Conservation (phyloP, 92 coral and sea anemone species). For the Epizoanthus fatuus region DNA sequence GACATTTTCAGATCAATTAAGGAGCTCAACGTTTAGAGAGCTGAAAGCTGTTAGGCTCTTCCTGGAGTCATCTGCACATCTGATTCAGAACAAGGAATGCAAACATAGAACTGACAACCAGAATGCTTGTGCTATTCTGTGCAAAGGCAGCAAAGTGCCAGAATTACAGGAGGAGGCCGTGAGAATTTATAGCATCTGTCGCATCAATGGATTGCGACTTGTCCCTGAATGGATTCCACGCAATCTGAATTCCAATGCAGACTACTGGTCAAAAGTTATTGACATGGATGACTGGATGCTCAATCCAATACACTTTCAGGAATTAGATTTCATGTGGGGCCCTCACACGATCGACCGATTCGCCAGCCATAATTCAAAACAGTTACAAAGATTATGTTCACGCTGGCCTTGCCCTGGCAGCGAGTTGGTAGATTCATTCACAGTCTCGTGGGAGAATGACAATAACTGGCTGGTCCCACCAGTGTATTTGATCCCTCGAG, state of each 20-base stretch:
- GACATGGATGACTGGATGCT: background rate
- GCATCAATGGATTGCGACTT: background rate
- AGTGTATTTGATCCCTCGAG: background rate
- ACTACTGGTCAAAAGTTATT: background rate
- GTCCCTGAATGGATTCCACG: background rate
- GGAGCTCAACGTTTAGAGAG: no score
- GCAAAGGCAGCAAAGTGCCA: background rate
- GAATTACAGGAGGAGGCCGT: background rate
- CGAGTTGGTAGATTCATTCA: background rate
- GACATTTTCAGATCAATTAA: no score
- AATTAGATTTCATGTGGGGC: constrained; percentile 47
- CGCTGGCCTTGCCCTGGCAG: background rate
- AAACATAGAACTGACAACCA: background rate
- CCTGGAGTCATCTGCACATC: no score
- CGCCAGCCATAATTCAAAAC: background rate
- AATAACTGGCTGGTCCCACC: background rate
- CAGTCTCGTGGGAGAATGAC: background rate
- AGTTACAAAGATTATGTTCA: background rate
- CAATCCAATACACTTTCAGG: constrained; percentile 39
- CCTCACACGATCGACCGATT: background rate
- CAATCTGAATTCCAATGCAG: background rate
- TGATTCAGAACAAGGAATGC: no score
- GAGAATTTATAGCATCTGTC: background rate
- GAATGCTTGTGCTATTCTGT: no score
- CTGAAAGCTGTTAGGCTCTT: no score